These are phyloP conservation scores for Sebastes kiyomatsui DNA, from an alignment of 2,797 vertebrate species.

Conservation along the genomic window DNA sequence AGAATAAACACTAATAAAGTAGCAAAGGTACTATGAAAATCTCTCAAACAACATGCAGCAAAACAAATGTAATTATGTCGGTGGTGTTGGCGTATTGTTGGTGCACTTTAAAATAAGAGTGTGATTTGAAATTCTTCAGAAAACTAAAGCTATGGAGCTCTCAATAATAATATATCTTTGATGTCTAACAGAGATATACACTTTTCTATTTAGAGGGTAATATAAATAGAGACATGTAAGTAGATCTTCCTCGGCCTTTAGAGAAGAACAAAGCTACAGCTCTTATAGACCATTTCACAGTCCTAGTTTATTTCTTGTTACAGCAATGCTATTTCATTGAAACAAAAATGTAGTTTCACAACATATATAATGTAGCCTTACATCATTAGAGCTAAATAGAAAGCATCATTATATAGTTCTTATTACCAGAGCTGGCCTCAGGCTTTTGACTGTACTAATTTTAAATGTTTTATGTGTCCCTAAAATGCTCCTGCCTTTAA, in stretches of 20 bases:
- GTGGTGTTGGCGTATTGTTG: not conserved
- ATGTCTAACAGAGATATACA: not conserved
- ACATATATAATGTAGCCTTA: not conserved
- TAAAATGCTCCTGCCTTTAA: slow-evolving; percentile 20
- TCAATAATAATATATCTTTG: not conserved
- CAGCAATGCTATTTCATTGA: not conserved
- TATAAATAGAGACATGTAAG: not conserved
- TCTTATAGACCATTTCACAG: not conserved
- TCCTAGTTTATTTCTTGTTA: not conserved
- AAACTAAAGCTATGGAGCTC: not conserved
- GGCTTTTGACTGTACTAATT: not conserved
- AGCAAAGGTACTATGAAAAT: not conserved
- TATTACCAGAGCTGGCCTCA: slow-evolving; percentile 11
- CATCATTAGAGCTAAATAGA: slow-evolving; percentile 24
- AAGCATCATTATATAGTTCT: slow-evolving; percentile 24
- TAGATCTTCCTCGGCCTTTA: not conserved
- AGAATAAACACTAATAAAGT: not conserved
- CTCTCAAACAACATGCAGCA: not conserved
- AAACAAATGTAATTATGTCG: not conserved
- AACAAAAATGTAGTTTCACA: not conserved
- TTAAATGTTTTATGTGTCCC: slow-evolving; percentile 6
- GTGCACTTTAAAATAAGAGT: not conserved
- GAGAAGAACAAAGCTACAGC: not conserved
- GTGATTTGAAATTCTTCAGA: not conserved
- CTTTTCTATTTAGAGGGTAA: not conserved